Percentiles rank a stretch among this genome's conserved stretches.
Evolutionary conservation across 92 coral and sea anemone species (phyloP).

Genomic region (Micromussa lordhowensis): DNA sequence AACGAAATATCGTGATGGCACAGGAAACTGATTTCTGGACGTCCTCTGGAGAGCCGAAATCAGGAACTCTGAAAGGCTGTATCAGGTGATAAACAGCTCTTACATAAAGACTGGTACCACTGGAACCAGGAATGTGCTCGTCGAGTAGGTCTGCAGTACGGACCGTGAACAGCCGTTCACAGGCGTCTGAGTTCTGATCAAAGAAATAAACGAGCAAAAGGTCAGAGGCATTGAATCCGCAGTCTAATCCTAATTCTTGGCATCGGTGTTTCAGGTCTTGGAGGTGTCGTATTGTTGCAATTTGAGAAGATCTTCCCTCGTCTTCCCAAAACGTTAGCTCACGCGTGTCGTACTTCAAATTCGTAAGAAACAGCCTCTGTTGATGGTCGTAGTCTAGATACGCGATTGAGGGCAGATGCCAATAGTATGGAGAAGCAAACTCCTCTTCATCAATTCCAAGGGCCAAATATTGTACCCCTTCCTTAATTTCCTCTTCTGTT

Average conservation of each 20-base stretch:
- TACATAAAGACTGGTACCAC: slow-evolving; percentile 55
- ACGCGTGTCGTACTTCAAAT: slow-evolving; percentile 39
- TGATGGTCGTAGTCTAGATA: slow-evolving; percentile 43
- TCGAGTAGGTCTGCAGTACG: slow-evolving; percentile 32
- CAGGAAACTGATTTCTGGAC: slow-evolving; percentile 62
- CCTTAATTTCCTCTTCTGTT: too few relatives aligned
- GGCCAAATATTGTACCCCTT: too few relatives aligned
- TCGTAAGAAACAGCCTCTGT: slow-evolving; percentile 41
- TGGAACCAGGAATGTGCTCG: slow-evolving; percentile 51
- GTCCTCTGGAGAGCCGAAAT: slow-evolving; percentile 53
- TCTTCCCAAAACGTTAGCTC: slow-evolving; percentile 54
- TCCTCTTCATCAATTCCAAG: too few relatives aligned
- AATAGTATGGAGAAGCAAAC: slow-evolving; percentile 56
- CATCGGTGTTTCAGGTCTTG: slow-evolving; percentile 36
- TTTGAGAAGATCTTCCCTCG: neutral
- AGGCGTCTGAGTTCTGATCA: slow-evolving; percentile 41
- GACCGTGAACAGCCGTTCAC: slow-evolving; percentile 31
- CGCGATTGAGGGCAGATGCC: slow-evolving; percentile 51
- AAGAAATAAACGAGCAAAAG: slow-evolving; percentile 27
- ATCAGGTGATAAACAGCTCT: slow-evolving; percentile 53
- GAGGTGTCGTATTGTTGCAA: slow-evolving; percentile 38
- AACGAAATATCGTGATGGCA: slow-evolving; percentile 48
- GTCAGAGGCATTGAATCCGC: slow-evolving; percentile 46
- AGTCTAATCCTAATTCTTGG: slow-evolving; percentile 34
- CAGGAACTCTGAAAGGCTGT: slow-evolving; percentile 40